Evolutionary conservation across 2,797 vertebrate genomes (phyloP), one percentile per base, ranked within the genome.

Genomic region (Macrochelys suwanniensis): DNA sequence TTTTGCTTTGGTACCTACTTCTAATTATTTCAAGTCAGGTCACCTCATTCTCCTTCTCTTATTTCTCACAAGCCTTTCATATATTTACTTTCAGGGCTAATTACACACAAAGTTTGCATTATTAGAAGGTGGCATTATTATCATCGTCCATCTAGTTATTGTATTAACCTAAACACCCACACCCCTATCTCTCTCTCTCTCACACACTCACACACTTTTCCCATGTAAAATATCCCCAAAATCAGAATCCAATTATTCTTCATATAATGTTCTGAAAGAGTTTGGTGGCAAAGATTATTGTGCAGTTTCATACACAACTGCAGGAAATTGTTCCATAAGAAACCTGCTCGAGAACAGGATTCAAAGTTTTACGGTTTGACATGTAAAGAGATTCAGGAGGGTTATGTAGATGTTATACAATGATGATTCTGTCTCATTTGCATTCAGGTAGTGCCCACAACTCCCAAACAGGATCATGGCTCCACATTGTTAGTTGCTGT

Each of bases 171-270:
- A 17, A 77, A 77, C 42, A 42, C 10, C 47, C 59, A 28, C 47
- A 19, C 51, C 53, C 53, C 53, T 53, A 9, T 54, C 53, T 54
- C 53, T 53, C 16, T 53, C 51, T 19, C 51, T 53, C 17, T 53
- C 26, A 23, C 56, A 59, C 57, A 61, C 28, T 13, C 59, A 61
- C 31, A 16, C 37, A 6, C 45, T 13, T 31, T 82, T 81, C 53
- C 50, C 5, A 1, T 19, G 47, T 26, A 82, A 93, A 82, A 93
- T 57, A 77, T 87, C 88, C 81, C 87, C 90, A 59, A 42, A 42
- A 89, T 31, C 85, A 88, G 59, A 94, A 87, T 42, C 78, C 56
- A 85, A 33, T 87, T 90, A 88, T 68, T 95, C 45, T 81, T 61
- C 78, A 88, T 79, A 68, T 71, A 95, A 68, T 54, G 23, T 81